Evolutionary conservation across 2,888 invertebrate genomes (phyloP), one percentile per base, ranked within the genome.

Genomic region (Drosophila infuscata): DNA sequence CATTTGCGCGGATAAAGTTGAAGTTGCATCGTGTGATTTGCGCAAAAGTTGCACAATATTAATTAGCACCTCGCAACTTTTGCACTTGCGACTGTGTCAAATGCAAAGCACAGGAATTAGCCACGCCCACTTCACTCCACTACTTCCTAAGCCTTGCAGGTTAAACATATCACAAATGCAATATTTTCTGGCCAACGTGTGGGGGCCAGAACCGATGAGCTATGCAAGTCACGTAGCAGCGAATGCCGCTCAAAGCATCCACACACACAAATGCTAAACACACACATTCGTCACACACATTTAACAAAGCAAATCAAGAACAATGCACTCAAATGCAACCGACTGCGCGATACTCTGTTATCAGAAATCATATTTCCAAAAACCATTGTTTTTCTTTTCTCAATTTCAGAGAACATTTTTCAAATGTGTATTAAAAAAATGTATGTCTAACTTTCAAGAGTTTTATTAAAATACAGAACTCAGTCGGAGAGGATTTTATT

Each of bases 141-240:
- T 36, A 29, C 29, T 29, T 12, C 56, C 38, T 20, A 15, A 57
- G 11, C 43, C 41, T 25, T 59, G 64, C 79, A 79, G 89, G 83
- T 89, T 82, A 88, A 88, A 69, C 86, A 83, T 85, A 81, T 89
- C 90, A 70, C 81, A 85, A 86, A 86, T 85, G 86, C 88, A 82
- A 89, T 85, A 85, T 89, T 88, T 85, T 88, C 74, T 67, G 74
- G 74, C 70, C 80, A 74, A 69, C 63, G 76, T 83, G 66, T 58
- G 58, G 81, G 62, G 81, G 62, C 78, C 77, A 79, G 54, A 56
- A 74, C 77, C 89, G 80, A 90, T 87, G 87, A 89, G 89, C 88
- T 87, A 90, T 87, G 90, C 87, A 77, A 70, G 90, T 89, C 87
- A 87, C 87, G 87, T 89, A 85, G 68, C 69, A 30, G 35, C 57